Evolutionary conservation across 2,113 vertebrate species (phyloP).

Genomic region (Condylura cristata): DNA sequence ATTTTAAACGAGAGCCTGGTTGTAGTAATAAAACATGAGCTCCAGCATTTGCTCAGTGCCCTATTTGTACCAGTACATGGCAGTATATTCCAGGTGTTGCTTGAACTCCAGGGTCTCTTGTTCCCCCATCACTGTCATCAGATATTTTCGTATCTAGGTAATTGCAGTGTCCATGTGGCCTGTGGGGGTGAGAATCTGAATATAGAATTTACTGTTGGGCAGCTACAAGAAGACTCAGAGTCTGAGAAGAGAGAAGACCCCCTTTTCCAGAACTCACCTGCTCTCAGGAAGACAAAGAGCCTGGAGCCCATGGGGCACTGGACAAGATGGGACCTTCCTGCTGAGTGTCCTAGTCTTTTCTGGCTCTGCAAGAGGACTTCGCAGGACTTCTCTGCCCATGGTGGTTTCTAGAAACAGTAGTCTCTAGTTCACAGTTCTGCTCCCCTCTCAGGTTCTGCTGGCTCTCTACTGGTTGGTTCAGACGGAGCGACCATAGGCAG

Average conservation of each 20-base stretch:
- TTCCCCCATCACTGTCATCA: neutral
- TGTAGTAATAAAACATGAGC: slow-evolving; percentile 40
- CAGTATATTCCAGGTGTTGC: neutral
- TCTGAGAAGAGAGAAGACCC: accelerated
- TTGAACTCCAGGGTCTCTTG: neutral
- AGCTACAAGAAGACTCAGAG: neutral
- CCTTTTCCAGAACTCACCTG: neutral
- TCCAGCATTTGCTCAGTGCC: neutral
- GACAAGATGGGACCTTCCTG: no score
- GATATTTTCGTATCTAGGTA: slow-evolving; percentile 5
- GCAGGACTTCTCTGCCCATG: neutral
- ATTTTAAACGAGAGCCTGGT: neutral
- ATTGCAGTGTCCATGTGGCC: neutral
- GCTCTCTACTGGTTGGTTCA: neutral
- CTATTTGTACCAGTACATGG: neutral
- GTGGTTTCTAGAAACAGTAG: neutral
- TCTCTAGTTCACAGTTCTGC: neutral
- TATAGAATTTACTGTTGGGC: neutral
- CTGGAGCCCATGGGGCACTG: neutral
- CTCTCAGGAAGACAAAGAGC: neutral
- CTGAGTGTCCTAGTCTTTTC: neutral
- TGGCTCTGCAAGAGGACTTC: neutral
- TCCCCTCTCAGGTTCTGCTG: accelerated
- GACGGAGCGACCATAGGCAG: neutral
- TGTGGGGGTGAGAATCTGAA: neutral